Percentiles rank a stretch among this genome's conserved stretches.
Conservation (phyloP, 2,113 vertebrate species). For the Apteryx owenii region DNA sequence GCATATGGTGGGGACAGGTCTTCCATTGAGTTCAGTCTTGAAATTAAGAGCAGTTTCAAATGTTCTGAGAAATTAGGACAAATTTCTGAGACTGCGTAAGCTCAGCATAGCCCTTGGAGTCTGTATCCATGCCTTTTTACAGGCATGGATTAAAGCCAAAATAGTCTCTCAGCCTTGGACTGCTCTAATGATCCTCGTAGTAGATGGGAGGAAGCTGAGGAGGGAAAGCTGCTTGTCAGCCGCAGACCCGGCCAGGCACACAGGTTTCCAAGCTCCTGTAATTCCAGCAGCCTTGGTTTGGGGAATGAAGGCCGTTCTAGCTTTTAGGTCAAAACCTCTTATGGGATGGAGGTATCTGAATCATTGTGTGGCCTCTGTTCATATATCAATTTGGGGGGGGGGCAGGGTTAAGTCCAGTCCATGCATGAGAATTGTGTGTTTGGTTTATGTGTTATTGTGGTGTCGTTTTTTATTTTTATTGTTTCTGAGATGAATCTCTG, state of each 20-base stretch:
- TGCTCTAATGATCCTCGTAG: neutral
- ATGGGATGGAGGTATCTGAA: neutral
- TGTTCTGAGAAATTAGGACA: neutral
- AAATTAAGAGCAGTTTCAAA: neutral
- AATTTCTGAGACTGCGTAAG: neutral
- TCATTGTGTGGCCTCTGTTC: neutral
- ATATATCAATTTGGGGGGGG: neutral
- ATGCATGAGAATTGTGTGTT: accelerated
- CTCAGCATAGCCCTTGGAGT: neutral
- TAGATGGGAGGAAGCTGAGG: neutral
- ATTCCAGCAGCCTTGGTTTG: neutral
- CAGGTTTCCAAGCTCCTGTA: neutral
- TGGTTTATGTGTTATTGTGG: neutral
- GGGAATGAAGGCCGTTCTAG: too few relatives aligned
- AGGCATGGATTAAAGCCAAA: conserved; percentile 35
- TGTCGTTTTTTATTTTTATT: neutral
- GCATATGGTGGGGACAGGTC: neutral
- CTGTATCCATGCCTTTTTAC: neutral
- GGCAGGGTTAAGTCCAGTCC: accelerated
- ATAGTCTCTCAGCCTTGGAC: neutral
- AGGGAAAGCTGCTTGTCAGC: neutral
- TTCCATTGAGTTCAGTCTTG: neutral
- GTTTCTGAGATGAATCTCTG: neutral
- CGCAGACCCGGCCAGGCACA: neutral
- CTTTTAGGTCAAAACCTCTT: too few relatives aligned